phyloP scores from a whole-genome alignment of 2,797 vertebrate genomes.

The Agapornis canus region DNA sequence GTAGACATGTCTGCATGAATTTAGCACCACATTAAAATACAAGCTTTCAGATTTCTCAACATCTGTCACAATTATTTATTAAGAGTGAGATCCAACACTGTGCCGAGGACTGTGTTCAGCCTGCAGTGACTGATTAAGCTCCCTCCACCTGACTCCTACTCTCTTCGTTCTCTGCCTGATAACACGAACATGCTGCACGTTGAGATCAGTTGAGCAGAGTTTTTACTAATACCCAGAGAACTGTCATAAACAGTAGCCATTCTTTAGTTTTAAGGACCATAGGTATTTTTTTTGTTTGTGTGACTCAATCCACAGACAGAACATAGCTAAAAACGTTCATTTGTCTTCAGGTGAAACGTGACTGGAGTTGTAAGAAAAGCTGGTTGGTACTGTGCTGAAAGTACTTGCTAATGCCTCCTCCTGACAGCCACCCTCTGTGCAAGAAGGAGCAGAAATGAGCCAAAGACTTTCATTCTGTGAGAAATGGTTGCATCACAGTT shows the following conservation, averaged over 20 bases:
- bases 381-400: background rate
- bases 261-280: background rate
- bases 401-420: background rate
- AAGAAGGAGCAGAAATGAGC: background rate
- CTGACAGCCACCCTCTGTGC: background rate
- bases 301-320: background rate
- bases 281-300: background rate
- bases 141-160: background rate
- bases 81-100: background rate
- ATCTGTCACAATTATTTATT: constrained; percentile 11
- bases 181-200: background rate
- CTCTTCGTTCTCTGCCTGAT: background rate
- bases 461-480: background rate
- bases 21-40: background rate
- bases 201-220: background rate
- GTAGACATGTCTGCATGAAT: background rate
- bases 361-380: background rate
- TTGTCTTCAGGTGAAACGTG: background rate
- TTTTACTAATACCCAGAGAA: background rate
- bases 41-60: background rate
- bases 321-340: background rate
- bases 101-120: background rate
- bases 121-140: background rate
- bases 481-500: background rate
- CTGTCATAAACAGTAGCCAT: background rate